These are phyloP conservation scores for Channa argus DNA, from an alignment of 2,113 vertebrate species.

Conservation along the genomic window DNA sequence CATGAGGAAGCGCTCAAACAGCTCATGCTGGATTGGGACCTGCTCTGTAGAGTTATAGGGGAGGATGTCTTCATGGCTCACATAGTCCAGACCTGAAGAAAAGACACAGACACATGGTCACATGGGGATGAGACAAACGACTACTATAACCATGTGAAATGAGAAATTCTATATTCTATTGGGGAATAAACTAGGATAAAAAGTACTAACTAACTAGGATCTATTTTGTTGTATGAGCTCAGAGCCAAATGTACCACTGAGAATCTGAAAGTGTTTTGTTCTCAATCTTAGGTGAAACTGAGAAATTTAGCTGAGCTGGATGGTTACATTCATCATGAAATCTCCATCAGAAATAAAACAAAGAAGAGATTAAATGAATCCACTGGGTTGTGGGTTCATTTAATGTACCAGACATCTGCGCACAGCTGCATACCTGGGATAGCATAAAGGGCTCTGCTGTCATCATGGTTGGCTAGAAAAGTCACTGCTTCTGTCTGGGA, in stretches of 20 bases:
- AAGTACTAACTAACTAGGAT: background rate
- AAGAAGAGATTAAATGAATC: no score
- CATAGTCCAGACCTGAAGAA: slow-evolving; percentile 93
- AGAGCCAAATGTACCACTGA: background rate
- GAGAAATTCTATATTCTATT: background rate
- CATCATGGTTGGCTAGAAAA: slow-evolving; percentile 96
- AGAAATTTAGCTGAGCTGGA: slow-evolving; percentile 1
- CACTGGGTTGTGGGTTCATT: no score
- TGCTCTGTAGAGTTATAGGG: slow-evolving; percentile 96
- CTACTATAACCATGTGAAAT: background rate
- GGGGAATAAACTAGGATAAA: background rate
- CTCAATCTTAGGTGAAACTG: background rate
- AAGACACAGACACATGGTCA: background rate
- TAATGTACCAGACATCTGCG: no score
- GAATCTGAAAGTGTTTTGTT: background rate
- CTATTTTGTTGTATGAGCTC: background rate
- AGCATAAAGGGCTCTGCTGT: slow-evolving; percentile 97
- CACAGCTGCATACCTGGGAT: slow-evolving; percentile 89
- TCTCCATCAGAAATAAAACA: background rate
- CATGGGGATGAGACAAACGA: background rate
- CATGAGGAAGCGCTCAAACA: slow-evolving; percentile 96
- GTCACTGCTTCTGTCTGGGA: slow-evolving; percentile 98
- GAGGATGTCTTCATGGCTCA: slow-evolving; percentile 98
- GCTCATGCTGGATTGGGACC: slow-evolving; percentile 96
- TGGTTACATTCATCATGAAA: background rate